Evolutionary conservation across 2,888 invertebrate species (phyloP), one percentile per base, ranked within the genome.

Genomic region (Mythimna ferrago): DNA sequence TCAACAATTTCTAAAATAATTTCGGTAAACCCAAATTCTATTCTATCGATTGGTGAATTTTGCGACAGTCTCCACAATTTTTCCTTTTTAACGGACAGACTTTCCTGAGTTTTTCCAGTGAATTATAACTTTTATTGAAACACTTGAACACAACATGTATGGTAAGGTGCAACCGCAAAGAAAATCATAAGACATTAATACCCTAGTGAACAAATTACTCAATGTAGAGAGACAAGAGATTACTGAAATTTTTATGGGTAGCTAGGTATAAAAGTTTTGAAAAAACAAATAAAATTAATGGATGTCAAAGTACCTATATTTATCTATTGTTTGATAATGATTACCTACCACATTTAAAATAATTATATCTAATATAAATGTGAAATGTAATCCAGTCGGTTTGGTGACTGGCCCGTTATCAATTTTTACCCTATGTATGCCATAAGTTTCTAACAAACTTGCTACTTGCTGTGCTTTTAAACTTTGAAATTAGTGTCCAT

Each of bases 361-460:
- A 48, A 1, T n/a, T n/a, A n/a, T 26, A 26, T 26, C 26, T 48
- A 48, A 48, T 48, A 48, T 16, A 48, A 19, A 48, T 6, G 48
- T 48, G 48, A 16, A 16, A 48, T 16, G 3, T 16, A 48, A 16
- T 16, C 44, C 6, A 16, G 6, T 16, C 5, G 48, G 48, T 48
- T 48, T 48, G 16, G 48, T 14, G 48, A 48, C 48, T 14, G 48
- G 19, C 48, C 48, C 48, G 16, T 48, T 16, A 48, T 16, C 21
- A 2, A 7, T 53, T n/a, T n/a, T 6, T 60, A 4, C 16, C 41
- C 14, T 44, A 4, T 9, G 4, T 44, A 4, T 9, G 4, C 3
- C 19, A 2, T 32, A 77, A 60, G 7, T 48, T 71, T 26, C 6
- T 44, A 53, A n/a, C 26, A 41, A 76, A n/a, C 35, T 51, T 58